phyloP scores from a whole-genome alignment of 2,113 vertebrate genomes.

The Oreamnos americanus region DNA sequence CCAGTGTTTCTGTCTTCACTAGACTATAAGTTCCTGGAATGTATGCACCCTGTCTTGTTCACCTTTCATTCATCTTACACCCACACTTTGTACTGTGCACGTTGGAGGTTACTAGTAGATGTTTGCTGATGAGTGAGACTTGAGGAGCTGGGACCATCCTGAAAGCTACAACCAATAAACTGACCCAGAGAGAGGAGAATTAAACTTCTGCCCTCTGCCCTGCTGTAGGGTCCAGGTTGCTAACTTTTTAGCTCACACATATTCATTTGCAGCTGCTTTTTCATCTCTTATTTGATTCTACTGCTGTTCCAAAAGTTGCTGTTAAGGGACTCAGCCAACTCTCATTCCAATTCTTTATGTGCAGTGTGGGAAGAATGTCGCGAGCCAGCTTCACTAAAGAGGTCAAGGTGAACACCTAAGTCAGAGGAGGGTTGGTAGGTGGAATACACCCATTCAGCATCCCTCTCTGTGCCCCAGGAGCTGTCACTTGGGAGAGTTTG shows the following conservation, averaged over 20 bases:
- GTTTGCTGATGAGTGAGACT: neutral
- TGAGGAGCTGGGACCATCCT: neutral
- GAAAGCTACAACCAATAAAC: neutral
- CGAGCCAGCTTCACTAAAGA: neutral
- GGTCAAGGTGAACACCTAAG: neutral
- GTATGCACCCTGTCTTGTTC: conserved; percentile 40
- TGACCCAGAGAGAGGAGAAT: neutral
- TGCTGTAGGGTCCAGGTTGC: neutral
- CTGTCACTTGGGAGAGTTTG: neutral
- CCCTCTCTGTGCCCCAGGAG: neutral
- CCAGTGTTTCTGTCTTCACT: conserved; percentile 33
- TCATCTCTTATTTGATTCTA: neutral
- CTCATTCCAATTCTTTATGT: neutral
- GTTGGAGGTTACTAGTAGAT: neutral
- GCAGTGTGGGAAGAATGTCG: neutral
- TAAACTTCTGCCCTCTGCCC: neutral
- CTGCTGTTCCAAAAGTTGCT: neutral
- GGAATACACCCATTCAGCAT: neutral
- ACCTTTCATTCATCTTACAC: neutral
- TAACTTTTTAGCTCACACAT: neutral
- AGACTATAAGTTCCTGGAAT: conserved; percentile 55
- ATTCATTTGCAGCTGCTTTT: neutral
- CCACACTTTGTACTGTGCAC: neutral
- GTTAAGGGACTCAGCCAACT: neutral
- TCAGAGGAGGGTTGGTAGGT: neutral